These are phyloP conservation scores for Cephus sareptanus DNA, from an alignment of 2,888 invertebrate genomes.

Conservation along the genomic window DNA sequence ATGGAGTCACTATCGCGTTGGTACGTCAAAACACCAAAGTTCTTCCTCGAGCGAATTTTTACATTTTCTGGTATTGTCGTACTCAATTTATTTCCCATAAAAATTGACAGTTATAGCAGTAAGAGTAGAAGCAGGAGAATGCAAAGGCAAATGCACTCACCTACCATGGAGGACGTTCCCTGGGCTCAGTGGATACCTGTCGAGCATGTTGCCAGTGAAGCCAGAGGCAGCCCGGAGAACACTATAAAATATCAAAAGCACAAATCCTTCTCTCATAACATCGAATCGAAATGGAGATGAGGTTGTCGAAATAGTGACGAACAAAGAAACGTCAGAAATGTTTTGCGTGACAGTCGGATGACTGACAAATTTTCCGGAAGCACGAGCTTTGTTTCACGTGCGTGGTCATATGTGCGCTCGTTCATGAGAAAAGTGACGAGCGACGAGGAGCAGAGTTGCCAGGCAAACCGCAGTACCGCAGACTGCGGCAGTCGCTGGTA, in stretches of 20 bases:
- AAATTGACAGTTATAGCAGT: background rate
- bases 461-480: background rate
- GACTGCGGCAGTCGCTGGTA: background rate
- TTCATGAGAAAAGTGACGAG: slow-evolving; percentile 12
- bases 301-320: background rate
- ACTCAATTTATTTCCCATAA: background rate
- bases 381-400: background rate
- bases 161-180: slow-evolving; percentile 51
- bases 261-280: slow-evolving; percentile 38
- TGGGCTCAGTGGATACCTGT: slow-evolving; percentile 32
- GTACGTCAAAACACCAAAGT: background rate
- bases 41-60: background rate
- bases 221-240: slow-evolving; percentile 21
- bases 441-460: background rate
- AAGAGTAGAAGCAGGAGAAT: background rate
- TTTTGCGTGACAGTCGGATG: background rate
- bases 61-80: background rate
- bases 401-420: background rate
- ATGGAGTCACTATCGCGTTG: background rate
- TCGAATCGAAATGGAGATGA: slow-evolving; percentile 2
- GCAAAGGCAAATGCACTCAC: slow-evolving; percentile 32
- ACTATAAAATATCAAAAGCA: slow-evolving; percentile 34
- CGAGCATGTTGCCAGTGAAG: slow-evolving; percentile 25
- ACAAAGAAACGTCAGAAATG: background rate
- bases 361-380: background rate